phyloP scores from a whole-genome alignment of 2,113 vertebrate species.

The Misgurnus anguillicaudatus region DNA sequence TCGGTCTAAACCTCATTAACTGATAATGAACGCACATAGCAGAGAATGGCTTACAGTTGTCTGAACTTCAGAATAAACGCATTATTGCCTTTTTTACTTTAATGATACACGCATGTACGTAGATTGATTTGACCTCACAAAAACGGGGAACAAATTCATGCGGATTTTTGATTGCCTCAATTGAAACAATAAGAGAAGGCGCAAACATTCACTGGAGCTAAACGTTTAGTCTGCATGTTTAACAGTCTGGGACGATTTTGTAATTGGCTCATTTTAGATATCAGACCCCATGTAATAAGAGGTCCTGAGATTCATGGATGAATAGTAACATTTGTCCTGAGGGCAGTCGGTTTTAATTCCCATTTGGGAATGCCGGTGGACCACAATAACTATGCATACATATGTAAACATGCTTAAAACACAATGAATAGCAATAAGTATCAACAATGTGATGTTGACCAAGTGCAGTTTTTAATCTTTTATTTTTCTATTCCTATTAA shows the following conservation, averaged over 20 bases:
- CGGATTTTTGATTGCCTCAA: constrained; percentile 22
- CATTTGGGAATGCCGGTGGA: constrained; percentile 17
- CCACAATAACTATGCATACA: constrained; percentile 27
- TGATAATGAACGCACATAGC: constrained; percentile 34
- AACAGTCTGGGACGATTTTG: constrained; percentile 43
- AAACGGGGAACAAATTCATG: not conserved
- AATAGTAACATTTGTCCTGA: constrained; percentile 45
- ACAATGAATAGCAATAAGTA: constrained; percentile 16
- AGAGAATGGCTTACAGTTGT: constrained; percentile 22
- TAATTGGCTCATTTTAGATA: constrained; percentile 50
- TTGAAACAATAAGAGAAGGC: constrained; percentile 33
- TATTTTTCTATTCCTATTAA: too few species aligned
- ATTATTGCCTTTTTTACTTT: not conserved
- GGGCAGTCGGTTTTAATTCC: constrained; percentile 40
- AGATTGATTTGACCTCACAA: constrained; percentile 29
- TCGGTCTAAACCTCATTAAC: constrained; percentile 29
- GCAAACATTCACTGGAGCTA: constrained; percentile 32
- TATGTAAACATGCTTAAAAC: constrained; percentile 39
- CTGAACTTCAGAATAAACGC: constrained; percentile 29
- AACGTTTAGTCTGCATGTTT: constrained; percentile 42
- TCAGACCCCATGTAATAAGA: constrained; percentile 45
- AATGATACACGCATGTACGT: constrained; percentile 13
- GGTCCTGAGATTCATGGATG: constrained; percentile 39
- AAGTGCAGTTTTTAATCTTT: not conserved
- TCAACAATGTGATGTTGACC: not conserved